A percentile compares a stretch with the other conserved stretches of the same genome.
Conservation (phyloP, 2,113 vertebrate species). For the Hepsetus odoe region DNA sequence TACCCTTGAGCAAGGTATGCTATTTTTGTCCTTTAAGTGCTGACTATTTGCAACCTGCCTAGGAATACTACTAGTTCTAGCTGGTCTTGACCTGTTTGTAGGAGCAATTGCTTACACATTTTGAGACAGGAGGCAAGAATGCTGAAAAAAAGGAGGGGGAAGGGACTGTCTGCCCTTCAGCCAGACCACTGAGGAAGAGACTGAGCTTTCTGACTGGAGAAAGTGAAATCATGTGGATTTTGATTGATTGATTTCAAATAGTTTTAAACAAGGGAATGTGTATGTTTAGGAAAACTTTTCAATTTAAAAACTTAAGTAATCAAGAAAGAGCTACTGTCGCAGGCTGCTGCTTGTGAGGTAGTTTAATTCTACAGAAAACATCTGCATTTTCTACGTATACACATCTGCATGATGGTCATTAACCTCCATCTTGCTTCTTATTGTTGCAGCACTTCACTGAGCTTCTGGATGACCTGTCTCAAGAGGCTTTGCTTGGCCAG, state of each 20-base stretch:
- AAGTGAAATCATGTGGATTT: neutral
- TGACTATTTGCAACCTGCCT: too few relatives aligned
- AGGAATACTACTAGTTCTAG: too few relatives aligned
- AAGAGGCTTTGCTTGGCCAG: constrained; percentile 92
- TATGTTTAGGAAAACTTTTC: neutral
- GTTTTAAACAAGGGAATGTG: constrained; percentile 16
- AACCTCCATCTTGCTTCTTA: neutral
- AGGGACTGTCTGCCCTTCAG: neutral
- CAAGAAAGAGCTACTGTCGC: neutral
- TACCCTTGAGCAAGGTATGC: too few relatives aligned
- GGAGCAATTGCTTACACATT: constrained; percentile 1
- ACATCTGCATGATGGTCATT: neutral
- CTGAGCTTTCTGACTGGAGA: constrained; percentile 8
- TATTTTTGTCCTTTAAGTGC: too few relatives aligned
- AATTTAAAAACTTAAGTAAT: neutral
- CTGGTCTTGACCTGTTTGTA: constrained; percentile 46
- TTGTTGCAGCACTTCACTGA: constrained; percentile 90
- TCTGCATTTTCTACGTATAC: neutral
- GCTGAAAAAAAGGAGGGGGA: neutral
- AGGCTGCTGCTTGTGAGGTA: neutral
- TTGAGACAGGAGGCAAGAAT: constrained; percentile 34
- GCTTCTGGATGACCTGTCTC: constrained; percentile 93
- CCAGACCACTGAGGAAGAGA: constrained; percentile 5
- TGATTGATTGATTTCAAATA: constrained; percentile 46
- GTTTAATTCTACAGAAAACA: neutral